These are phyloP conservation scores for Halictus ligatus DNA, from an alignment of 2,888 invertebrate species.

Conservation along the genomic window DNA sequence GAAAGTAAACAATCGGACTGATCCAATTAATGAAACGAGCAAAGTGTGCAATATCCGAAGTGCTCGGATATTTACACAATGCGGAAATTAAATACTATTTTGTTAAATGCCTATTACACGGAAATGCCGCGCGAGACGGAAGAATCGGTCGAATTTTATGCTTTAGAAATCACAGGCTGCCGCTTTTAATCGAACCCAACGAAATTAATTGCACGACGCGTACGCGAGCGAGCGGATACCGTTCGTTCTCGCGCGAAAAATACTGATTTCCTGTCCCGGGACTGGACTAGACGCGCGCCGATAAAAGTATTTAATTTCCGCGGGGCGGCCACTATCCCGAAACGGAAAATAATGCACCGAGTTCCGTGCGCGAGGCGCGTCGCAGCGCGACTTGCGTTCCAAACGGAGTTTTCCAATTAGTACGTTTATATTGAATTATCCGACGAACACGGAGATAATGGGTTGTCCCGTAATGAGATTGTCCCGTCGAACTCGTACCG, in stretches of 20 bases:
- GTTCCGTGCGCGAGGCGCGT: constrained; percentile 1
- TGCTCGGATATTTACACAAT: constrained; percentile 24
- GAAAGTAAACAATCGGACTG: constrained; percentile 11
- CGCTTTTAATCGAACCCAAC: constrained; percentile 9
- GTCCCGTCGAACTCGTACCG: constrained; percentile 69
- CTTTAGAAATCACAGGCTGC: not conserved
- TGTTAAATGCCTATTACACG: not conserved
- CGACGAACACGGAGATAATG: constrained; percentile 74
- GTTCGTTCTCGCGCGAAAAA: not conserved
- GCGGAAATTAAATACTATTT: constrained; percentile 21
- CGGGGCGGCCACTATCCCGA: not conserved
- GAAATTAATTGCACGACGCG: not conserved
- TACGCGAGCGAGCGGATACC: not conserved
- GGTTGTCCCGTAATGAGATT: constrained; percentile 73
- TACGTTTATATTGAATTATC: constrained; percentile 78
- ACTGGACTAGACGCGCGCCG: not conserved
- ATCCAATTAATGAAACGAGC: constrained; percentile 30
- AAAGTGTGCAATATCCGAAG: constrained; percentile 24
- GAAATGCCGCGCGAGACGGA: not conserved
- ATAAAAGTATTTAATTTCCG: constrained; percentile 3
- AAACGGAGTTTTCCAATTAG: constrained; percentile 78
- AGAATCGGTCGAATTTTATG: not conserved
- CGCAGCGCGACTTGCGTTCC: constrained; percentile 64
- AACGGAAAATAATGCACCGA: constrained; percentile 21
- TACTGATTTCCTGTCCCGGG: not conserved